These are phyloP conservation scores for Zaprionus camerounensis DNA, from an alignment of 1,140 invertebrate species.

Conservation along the genomic window DNA sequence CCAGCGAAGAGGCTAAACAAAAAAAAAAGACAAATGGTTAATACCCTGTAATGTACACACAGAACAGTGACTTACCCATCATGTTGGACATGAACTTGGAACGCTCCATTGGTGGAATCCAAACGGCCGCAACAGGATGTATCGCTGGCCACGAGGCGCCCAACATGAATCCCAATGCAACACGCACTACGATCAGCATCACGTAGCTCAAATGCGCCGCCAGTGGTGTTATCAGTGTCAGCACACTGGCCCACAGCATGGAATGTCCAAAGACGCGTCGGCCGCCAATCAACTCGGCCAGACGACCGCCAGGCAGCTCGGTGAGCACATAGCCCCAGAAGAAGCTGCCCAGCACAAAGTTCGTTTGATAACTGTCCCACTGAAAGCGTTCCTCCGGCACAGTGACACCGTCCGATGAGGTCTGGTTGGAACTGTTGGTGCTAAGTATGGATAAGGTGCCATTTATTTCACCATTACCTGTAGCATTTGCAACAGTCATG, in stretches of 20 bases:
- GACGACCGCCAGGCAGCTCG: slow-evolving; percentile 92
- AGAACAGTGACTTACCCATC: slow-evolving; percentile 88
- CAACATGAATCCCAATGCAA: slow-evolving; percentile 90
- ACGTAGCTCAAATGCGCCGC: slow-evolving; percentile 88
- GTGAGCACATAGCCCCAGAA: slow-evolving; percentile 96
- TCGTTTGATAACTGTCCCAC: slow-evolving; percentile 90
- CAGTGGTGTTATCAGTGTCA: slow-evolving; percentile 93
- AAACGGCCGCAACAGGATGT: slow-evolving; percentile 94
- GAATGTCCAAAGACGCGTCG: slow-evolving; percentile 92
- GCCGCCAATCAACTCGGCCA: slow-evolving; percentile 93
- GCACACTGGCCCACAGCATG: slow-evolving; percentile 91
- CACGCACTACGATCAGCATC: slow-evolving; percentile 87
- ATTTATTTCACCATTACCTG: slow-evolving; percentile 50
- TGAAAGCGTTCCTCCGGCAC: slow-evolving; percentile 85
- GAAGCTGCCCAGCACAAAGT: slow-evolving; percentile 92
- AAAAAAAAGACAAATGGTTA: background rate
- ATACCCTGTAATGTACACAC: background rate
- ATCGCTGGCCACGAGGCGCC: slow-evolving; percentile 96
- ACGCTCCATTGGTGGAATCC: slow-evolving; percentile 95
- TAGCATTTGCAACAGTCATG: slow-evolving; percentile 87
- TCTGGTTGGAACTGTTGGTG: slow-evolving; percentile 35
- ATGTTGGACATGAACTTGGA: slow-evolving; percentile 94
- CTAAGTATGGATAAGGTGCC: slow-evolving; percentile 74
- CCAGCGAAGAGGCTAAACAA: slow-evolving; percentile 89
- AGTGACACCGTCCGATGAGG: slow-evolving; percentile 40